Conservation (phyloP, 2,797 vertebrate genomes). For the Trichosurus vulpecula region DNA sequence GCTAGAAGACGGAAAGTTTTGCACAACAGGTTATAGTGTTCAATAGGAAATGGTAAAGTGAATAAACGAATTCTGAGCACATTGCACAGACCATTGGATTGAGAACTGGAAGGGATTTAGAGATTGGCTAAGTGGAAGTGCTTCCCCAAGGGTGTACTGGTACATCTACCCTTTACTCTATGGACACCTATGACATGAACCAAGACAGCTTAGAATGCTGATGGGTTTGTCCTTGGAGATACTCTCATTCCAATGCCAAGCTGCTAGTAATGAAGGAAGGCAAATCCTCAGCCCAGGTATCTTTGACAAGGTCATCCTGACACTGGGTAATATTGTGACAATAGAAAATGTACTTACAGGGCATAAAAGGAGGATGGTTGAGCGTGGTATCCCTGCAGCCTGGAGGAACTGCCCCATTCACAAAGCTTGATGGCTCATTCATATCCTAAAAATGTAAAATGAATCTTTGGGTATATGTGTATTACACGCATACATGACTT, state of each 20-base stretch:
- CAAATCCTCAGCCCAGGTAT: not conserved
- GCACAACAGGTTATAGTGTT: not conserved
- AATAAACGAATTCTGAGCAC: not conserved
- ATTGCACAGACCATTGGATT: not conserved
- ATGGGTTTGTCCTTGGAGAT: not conserved
- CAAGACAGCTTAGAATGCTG: not conserved
- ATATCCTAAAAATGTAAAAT: conserved; percentile 88
- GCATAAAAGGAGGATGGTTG: conserved; percentile 91
- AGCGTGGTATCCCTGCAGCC: conserved; percentile 70
- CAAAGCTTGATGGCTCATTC: conserved; percentile 94
- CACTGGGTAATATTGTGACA: too few relatives aligned
- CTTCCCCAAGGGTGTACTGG: not conserved
- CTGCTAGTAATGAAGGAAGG: not conserved
- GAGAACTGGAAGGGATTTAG: not conserved
- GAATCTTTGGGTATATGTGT: not conserved
- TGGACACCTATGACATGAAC: fast-evolving
- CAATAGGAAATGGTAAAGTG: not conserved
- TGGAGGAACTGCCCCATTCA: conserved; percentile 88
- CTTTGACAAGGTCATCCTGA: not conserved
- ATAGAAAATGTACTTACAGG: conserved; percentile 83
- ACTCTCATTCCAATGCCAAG: not conserved
- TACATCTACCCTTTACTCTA: not conserved
- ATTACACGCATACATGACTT: not conserved
- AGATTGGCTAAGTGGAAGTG: too few relatives aligned
- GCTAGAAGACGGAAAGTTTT: not conserved